Conservation (phyloP, 2,888 invertebrate genomes). For the Mesorhabditis sp. region DNA sequence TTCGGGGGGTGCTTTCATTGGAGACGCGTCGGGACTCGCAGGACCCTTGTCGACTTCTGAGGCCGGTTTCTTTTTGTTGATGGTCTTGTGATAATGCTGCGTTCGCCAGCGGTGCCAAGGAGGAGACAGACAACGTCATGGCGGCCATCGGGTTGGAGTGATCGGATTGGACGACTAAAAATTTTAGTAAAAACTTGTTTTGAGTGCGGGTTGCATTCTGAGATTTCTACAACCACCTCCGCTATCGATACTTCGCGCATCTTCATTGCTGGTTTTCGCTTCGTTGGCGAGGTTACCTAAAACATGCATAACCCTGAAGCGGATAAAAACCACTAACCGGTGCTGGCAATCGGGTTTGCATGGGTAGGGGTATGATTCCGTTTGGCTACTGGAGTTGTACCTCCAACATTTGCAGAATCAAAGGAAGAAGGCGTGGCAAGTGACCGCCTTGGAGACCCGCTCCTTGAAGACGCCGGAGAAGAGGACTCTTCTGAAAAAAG, state of each 20-base stretch:
- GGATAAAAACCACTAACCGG: too few species aligned
- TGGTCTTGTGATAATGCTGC: conserved; percentile 7
- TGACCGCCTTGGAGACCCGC: conserved; percentile 32
- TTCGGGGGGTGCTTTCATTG: not conserved
- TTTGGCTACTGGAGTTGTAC: not conserved
- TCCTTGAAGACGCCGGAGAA: conserved; percentile 44
- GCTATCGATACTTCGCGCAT: conserved; percentile 38
- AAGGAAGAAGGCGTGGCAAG: conserved; percentile 49
- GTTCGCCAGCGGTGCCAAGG: conserved; percentile 25
- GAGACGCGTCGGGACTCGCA: not conserved
- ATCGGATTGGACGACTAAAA: conserved; percentile 56
- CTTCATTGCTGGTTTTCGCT: conserved; percentile 14
- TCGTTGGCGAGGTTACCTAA: conserved; percentile 10
- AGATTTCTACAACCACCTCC: conserved; percentile 33
- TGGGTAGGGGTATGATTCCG: not conserved
- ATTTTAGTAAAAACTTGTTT: not conserved
- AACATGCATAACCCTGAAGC: too few species aligned
- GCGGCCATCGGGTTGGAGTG: conserved; percentile 44
- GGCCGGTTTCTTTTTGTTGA: not conserved
- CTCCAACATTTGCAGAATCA: conserved; percentile 13
- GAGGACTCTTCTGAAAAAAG: conserved; percentile 35
- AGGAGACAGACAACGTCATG: conserved; percentile 31
- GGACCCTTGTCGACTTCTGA: not conserved
- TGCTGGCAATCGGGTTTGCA: not conserved
- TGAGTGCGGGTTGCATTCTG: not conserved